Base-by-base conservation (phyloP, 2,113 vertebrate species). In the Cyrtonyx montezumae region DNA sequence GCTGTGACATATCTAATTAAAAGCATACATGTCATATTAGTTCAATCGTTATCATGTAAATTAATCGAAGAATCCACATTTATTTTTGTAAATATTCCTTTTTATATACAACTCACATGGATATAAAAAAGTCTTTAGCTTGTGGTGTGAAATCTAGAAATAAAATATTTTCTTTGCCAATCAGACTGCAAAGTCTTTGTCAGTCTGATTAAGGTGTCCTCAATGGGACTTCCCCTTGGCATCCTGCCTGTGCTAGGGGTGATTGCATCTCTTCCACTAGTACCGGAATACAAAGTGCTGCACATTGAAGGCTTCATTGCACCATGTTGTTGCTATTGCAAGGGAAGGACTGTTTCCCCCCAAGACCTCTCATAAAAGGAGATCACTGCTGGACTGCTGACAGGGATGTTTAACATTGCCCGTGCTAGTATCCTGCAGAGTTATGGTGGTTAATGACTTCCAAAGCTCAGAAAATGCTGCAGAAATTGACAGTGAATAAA, bases 171-270 rank as follows among this genome's bases (percentile, higher is more conserved):
- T 11, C 21, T 32, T 48, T 8, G 2, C 23, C 26, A 48, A 63
- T 3, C 17, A 56, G 9, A 30, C 26, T 43, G 9, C 36, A 34
- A 78, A 32, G 21, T 58, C 26, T 46, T 90, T 93, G 18, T 34
- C 22, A 53, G 25, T 36, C 5, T 11, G 8, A 22, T 26, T 63
- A 58, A 58, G 70, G 3, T 20, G 25, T 55, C 28, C 74, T 46
- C 4, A 1, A 42, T 13, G 11, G 9, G 12, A 59, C n/a, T 19
- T 69, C 18, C 6, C 19, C 51, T 76, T 0, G 0, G 10, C 2
- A 7, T 48, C 11, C 59, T 8, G 36, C 25, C 23, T 67, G 26
- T 42, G 8, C 49, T 49, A 40, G 22, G 53, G 12, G 13, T 25
- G 3, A 22, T 59, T 20, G 10, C 32, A 25, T 74, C 32, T 23